phyloP scores from a whole-genome alignment of 2,797 vertebrate genomes.

The Halcyon smyrnensis region DNA sequence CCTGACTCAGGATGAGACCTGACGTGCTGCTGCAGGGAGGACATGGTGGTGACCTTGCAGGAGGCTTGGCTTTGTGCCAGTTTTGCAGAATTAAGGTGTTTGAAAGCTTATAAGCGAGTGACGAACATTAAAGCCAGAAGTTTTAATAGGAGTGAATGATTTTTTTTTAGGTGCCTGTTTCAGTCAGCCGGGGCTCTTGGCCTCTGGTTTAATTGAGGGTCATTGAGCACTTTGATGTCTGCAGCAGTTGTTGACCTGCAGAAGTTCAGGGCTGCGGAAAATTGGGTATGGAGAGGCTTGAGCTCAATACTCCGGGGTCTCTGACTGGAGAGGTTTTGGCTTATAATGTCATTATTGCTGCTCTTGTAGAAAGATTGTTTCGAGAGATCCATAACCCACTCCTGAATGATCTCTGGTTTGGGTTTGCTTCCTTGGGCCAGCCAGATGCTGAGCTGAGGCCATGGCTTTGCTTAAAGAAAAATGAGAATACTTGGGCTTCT shows the following conservation, averaged over 20 bases:
- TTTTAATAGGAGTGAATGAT: not conserved
- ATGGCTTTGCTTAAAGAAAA: not conserved
- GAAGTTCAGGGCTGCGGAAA: not conserved
- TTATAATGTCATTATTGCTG: not conserved
- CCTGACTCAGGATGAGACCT: not conserved
- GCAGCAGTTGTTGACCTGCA: not conserved
- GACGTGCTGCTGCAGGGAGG: not conserved
- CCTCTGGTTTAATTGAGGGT: not conserved
- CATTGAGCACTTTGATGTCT: not conserved
- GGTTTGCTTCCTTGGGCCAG: not conserved
- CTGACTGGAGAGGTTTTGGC: not conserved
- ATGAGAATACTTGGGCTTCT: not conserved
- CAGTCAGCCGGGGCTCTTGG: not conserved
- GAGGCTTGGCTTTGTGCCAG: not conserved
- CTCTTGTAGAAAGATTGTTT: not conserved
- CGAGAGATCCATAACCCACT: not conserved
- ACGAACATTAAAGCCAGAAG: fast-evolving
- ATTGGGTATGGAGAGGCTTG: not conserved
- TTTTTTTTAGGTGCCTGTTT: not conserved
- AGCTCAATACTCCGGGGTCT: not conserved
- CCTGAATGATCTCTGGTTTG: not conserved
- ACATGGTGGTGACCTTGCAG: not conserved
- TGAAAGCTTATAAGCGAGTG: not conserved
- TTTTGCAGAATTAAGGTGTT: not conserved
- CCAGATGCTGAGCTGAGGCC: not conserved